These are phyloP conservation scores for Mus pahari DNA, from an alignment of 2,113 vertebrate genomes.

Conservation along the genomic window DNA sequence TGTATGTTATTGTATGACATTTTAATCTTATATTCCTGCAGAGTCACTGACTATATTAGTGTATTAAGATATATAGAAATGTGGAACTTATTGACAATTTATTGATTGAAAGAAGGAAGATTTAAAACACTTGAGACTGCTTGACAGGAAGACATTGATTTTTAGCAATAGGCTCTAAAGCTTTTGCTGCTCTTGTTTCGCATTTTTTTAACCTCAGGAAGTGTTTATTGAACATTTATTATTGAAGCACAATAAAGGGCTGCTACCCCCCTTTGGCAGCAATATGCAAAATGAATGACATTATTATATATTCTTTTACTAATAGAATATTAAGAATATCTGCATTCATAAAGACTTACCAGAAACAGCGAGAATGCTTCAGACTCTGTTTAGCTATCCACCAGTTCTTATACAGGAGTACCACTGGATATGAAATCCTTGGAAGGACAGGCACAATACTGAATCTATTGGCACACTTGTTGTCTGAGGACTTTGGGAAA, in stretches of 20 bases:
- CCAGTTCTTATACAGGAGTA: neutral
- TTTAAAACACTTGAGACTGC: conserved; percentile 5
- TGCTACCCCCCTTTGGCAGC: neutral
- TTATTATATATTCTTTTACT: neutral
- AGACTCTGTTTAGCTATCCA: neutral
- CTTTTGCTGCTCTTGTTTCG: neutral
- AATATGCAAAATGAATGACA: neutral
- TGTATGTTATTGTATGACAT: neutral
- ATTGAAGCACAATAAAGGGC: neutral
- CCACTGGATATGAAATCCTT: neutral
- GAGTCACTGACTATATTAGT: neutral
- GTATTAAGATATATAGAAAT: neutral
- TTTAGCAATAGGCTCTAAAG: conserved; percentile 25
- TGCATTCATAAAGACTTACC: neutral
- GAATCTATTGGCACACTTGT: neutral
- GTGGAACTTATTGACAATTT: neutral
- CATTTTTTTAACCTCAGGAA: conserved; percentile 16
- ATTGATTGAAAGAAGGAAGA: conserved; percentile 9
- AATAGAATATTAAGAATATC: neutral
- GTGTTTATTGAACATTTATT: neutral
- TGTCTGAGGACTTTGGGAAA: neutral
- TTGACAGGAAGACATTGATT: neutral
- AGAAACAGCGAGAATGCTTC: neutral
- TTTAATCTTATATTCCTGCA: neutral
- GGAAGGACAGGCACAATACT: neutral